Evolutionary conservation across 2,113 vertebrate genomes (phyloP).

Genomic region (Hemiscyllium ocellatum): DNA sequence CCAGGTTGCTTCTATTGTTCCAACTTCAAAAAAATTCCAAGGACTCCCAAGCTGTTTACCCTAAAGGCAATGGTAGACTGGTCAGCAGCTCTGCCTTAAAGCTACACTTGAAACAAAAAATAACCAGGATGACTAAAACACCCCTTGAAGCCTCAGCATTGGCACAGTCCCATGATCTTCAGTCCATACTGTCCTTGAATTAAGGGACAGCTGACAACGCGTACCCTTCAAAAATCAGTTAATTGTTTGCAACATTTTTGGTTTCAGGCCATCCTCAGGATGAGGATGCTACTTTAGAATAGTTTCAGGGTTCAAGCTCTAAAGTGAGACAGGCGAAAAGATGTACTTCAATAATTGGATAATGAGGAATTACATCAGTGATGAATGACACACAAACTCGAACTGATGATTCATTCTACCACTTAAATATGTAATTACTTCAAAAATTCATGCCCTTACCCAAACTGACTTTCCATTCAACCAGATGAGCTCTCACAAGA

Average conservation of each 20-base stretch:
- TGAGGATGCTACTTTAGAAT: neutral
- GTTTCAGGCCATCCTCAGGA: neutral
- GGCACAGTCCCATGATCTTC: too few species aligned
- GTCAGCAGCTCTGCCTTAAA: too few species aligned
- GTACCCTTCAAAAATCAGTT: neutral
- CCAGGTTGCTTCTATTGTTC: too few species aligned
- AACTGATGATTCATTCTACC: neutral
- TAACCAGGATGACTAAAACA: too few species aligned
- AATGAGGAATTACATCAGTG: neutral
- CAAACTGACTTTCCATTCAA: neutral
- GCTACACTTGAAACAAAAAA: too few species aligned
- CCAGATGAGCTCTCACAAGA: neutral
- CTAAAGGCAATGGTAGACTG: too few species aligned
- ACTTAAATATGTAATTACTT: neutral
- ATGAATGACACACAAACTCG: neutral
- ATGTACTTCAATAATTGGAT: neutral
- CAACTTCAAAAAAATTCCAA: too few species aligned
- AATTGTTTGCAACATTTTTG: too few species aligned
- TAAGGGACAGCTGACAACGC: too few species aligned
- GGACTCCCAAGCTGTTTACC: too few species aligned
- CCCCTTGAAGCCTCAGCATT: too few species aligned
- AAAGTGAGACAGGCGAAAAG: neutral
- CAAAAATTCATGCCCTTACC: neutral
- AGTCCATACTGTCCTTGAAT: too few species aligned
- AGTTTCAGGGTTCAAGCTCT: neutral